phyloP scores from a whole-genome alignment of 2,113 vertebrate species.

The Urocitellus parryii region DNA sequence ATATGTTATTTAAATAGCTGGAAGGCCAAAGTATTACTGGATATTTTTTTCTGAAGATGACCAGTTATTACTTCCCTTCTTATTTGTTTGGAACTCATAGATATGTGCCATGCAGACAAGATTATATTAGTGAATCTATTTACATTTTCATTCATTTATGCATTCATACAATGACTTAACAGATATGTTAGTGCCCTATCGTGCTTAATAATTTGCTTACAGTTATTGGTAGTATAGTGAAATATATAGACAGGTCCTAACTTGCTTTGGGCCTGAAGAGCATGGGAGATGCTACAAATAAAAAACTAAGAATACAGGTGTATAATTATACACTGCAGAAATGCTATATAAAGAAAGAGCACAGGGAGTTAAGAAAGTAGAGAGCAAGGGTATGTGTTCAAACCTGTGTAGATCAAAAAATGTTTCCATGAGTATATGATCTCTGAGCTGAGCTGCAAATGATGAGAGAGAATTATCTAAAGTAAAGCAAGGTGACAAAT shows the following conservation, averaged over 20 bases:
- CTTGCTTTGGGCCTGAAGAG: slow-evolving; percentile 42
- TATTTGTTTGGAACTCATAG: background rate
- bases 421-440: background rate
- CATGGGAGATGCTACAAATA: background rate
- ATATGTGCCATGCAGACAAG: background rate
- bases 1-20: background rate
- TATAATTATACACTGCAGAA: background rate
- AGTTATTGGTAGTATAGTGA: background rate
- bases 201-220: background rate
- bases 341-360: background rate
- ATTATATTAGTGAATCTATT: background rate
- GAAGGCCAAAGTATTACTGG: background rate
- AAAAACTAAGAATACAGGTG: slow-evolving; percentile 1
- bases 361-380: background rate
- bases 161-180: background rate
- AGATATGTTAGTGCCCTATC: background rate
- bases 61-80: background rate
- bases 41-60: background rate
- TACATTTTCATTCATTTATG: background rate
- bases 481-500: background rate
- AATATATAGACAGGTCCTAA: slow-evolving; percentile 1
- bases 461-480: slow-evolving; percentile 18
- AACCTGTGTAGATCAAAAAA: background rate
- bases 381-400: background rate
- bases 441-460: background rate